Conservation (phyloP, 2,797 vertebrate species). For the Delichon dasypus region DNA sequence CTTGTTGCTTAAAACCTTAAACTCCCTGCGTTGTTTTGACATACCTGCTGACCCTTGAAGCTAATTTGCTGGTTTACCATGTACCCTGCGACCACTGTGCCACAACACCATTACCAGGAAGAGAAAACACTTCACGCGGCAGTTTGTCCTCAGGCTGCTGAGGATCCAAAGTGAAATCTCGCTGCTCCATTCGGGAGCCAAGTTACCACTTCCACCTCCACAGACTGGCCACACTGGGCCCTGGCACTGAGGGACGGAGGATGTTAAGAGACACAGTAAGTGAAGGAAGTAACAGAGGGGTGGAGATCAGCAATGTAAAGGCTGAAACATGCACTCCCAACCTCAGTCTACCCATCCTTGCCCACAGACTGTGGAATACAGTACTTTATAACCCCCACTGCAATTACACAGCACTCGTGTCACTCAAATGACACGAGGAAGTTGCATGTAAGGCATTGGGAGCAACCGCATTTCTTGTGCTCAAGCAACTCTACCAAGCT, state of each 20-base stretch:
- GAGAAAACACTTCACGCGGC: neutral
- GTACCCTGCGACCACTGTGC: neutral
- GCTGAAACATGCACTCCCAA: neutral
- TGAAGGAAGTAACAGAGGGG: neutral
- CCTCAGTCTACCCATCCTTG: neutral
- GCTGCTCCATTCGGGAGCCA: neutral
- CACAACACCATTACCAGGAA: neutral
- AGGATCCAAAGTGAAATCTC: neutral
- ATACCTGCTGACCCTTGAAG: neutral
- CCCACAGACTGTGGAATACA: neutral
- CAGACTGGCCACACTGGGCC: neutral
- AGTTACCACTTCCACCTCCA: neutral
- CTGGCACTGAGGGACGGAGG: neutral
- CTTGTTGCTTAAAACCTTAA: neutral
- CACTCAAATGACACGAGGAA: neutral
- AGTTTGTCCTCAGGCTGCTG: neutral
- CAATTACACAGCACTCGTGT: neutral
- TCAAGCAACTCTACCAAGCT: neutral
- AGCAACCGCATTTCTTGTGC: neutral
- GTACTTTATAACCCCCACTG: neutral
- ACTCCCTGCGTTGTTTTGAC: neutral
- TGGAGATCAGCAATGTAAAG: rapidly evolving
- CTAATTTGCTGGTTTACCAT: neutral
- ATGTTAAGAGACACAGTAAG: neutral
- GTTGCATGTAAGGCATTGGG: neutral